Conservation (phyloP, 53 echinoderm and acorn worm species). For the Patiria pectinifera region DNA sequence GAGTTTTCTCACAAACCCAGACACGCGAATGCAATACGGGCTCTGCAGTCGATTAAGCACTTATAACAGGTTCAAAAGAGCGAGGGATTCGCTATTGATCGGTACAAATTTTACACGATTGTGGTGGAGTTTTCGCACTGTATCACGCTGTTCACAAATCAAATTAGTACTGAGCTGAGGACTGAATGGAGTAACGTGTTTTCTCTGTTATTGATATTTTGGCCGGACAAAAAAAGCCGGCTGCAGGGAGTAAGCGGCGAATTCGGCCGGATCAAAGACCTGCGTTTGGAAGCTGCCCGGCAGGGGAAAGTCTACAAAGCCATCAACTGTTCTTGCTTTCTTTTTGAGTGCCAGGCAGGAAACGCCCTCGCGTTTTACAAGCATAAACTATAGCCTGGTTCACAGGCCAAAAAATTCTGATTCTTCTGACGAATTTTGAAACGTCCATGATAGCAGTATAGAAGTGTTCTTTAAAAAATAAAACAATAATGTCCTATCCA, state of each 20-base stretch:
- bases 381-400: neutral
- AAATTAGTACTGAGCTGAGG: conserved; percentile 8
- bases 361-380: neutral
- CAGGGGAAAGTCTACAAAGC: neutral
- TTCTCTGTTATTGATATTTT: conserved; percentile 25
- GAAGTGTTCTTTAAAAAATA: too few species aligned
- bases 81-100: neutral
- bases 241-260: neutral
- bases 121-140: conserved; percentile 11
- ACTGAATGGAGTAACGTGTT: neutral
- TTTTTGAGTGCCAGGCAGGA: too few species aligned
- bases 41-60: neutral
- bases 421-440: too few species aligned
- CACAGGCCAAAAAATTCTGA: neutral
- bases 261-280: neutral
- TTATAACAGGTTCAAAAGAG: neutral
- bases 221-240: neutral
- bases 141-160: conserved; percentile 6
- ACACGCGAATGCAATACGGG: neutral
- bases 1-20: neutral
- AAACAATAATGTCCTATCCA: too few species aligned
- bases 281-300: neutral
- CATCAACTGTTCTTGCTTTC: neutral
- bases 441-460: too few species aligned
- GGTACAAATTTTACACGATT: neutral